These are phyloP conservation scores for Cyanoderma ruficeps DNA, from an alignment of 2,113 vertebrate genomes.

Conservation along the genomic window DNA sequence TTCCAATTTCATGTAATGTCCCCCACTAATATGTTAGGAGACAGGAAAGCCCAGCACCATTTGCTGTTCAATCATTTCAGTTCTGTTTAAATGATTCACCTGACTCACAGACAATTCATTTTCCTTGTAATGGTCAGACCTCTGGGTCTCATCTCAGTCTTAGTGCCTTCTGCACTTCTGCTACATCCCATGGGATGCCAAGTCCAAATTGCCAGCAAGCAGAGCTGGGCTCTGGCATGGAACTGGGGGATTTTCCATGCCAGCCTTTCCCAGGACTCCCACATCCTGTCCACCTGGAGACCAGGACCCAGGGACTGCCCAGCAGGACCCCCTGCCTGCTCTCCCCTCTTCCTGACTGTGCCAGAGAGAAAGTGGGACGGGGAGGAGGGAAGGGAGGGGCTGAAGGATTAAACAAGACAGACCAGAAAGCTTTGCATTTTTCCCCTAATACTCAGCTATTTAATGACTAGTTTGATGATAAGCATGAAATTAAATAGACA, in stretches of 20 bases:
- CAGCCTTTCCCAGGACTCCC: background rate
- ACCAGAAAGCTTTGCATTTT: conserved; percentile 60
- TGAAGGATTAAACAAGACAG: conserved; percentile 58
- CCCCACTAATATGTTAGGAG: background rate
- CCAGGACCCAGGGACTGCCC: background rate
- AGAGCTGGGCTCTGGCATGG: background rate
- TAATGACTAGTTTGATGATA: conserved; percentile 71
- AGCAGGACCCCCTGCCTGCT: background rate
- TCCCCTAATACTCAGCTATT: conserved; percentile 44
- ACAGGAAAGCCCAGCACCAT: background rate
- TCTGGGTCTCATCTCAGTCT: background rate
- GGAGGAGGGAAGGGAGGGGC: background rate
- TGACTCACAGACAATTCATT: background rate
- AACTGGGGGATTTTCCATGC: background rate
- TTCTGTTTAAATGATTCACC: background rate
- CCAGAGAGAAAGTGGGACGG: background rate
- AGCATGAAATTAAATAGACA: conserved; percentile 71
- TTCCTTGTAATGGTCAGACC: background rate
- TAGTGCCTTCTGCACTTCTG: background rate
- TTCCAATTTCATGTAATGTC: background rate
- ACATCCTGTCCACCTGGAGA: background rate
- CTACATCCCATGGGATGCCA: fast-evolving
- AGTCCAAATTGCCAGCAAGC: background rate
- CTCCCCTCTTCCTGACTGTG: background rate
- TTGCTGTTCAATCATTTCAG: background rate